Evolutionary conservation across 2,888 invertebrate genomes (phyloP).

Genomic region (Melieria omissa): DNA sequence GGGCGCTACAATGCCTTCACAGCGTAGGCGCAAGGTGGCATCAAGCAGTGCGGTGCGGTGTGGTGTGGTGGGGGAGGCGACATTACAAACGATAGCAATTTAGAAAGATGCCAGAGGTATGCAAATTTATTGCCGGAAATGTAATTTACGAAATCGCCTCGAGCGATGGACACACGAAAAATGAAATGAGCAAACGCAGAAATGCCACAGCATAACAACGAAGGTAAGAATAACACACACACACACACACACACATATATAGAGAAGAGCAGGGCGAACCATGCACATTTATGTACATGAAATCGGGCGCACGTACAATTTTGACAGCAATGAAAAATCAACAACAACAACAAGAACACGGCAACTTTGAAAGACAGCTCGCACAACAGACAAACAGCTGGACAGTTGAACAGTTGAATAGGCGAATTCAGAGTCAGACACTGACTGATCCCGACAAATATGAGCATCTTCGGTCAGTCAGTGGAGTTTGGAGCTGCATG

Average conservation of each 20-base stretch:
- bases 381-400: too few species aligned
- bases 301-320: background rate
- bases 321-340: background rate
- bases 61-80: conserved; percentile 44
- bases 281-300: background rate
- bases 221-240: conserved; percentile 4
- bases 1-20: background rate
- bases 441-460: too few species aligned
- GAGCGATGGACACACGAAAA: conserved; percentile 52
- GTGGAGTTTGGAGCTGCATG: too few species aligned
- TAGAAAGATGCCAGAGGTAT: conserved; percentile 65
- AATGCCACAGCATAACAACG: conserved; percentile 11
- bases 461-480: too few species aligned
- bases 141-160: conserved; percentile 66
- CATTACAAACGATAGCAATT: conserved; percentile 64
- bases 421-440: too few species aligned
- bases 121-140: conserved; percentile 67
- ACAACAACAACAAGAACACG: too few species aligned
- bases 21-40: background rate
- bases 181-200: conserved; percentile 23
- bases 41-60: conserved; percentile 25
- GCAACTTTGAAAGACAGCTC: too few species aligned
- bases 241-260: conserved; percentile 6
- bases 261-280: background rate
- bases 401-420: too few species aligned